A percentile compares a stretch with the other conserved stretches of the same genome.
These are phyloP conservation scores for Riptortus pedestris DNA, from an alignment of 1,140 invertebrate species.

Conservation along the genomic window DNA sequence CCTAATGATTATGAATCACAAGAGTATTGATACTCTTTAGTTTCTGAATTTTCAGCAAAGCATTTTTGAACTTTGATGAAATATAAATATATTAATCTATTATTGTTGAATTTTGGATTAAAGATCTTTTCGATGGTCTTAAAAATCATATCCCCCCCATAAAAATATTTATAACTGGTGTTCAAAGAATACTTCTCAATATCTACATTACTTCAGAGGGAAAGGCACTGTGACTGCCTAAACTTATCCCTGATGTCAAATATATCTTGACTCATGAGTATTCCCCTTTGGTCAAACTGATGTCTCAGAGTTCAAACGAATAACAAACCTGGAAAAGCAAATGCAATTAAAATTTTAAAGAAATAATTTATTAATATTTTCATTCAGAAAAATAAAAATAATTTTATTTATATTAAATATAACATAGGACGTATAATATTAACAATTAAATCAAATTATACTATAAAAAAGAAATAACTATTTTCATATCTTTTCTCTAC, in stretches of 20 bases:
- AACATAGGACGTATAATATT: background rate
- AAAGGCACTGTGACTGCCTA: background rate
- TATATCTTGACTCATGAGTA: background rate
- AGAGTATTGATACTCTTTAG: background rate
- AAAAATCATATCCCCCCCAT: background rate
- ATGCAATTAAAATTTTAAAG: too few species aligned
- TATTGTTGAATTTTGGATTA: background rate
- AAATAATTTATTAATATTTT: background rate
- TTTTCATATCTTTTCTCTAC: background rate
- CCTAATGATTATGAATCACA: background rate
- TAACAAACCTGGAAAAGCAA: conserved; percentile 60
- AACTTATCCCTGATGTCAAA: background rate
- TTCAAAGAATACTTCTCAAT: background rate
- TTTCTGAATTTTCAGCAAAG: background rate
- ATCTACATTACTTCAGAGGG: background rate
- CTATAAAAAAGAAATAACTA: background rate
- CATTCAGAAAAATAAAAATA: background rate
- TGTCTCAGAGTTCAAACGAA: conserved; percentile 90
- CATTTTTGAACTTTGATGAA: background rate
- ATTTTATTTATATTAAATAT: background rate
- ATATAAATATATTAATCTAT: background rate
- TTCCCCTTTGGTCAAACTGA: conserved; percentile 61
- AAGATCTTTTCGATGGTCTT: background rate
- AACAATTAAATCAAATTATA: background rate
- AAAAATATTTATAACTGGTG: background rate